Evolutionary conservation across 2,113 vertebrate species (phyloP).

Genomic region (Pelecanoides urinatrix): DNA sequence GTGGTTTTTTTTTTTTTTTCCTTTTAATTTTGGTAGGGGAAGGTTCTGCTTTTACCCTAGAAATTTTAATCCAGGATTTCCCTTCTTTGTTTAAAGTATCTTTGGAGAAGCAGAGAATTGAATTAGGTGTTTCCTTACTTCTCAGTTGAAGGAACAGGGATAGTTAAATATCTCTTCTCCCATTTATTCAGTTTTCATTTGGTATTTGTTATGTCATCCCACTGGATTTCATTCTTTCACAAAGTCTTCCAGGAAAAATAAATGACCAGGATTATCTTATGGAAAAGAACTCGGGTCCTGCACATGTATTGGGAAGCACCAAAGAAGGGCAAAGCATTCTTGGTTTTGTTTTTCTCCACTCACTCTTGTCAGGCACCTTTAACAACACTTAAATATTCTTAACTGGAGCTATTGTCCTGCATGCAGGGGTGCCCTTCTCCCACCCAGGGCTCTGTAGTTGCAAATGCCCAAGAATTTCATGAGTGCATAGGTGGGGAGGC

Average conservation of each 20-base stretch:
- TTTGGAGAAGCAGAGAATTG: not conserved
- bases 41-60: not conserved
- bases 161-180: not conserved
- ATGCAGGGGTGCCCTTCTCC: not conserved
- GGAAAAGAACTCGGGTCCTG: not conserved
- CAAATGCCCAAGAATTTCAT: slow-evolving; percentile 3
- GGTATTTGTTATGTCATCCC: not conserved
- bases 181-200: not conserved
- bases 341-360: not conserved
- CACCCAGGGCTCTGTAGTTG: not conserved
- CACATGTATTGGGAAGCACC: not conserved
- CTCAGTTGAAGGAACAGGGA: not conserved
- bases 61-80: not conserved
- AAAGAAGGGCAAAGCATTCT: not conserved
- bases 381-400: not conserved
- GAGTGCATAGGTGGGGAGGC: not conserved
- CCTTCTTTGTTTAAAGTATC: not conserved
- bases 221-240: not conserved
- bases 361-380: not conserved
- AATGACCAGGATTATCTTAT: not conserved
- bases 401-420: not conserved
- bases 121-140: not conserved
- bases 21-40: not conserved
- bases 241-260: not conserved
- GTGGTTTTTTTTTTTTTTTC: not conserved